Conservation (phyloP, 1,140 invertebrate genomes). For the Choristoneura fumiferana region DNA sequence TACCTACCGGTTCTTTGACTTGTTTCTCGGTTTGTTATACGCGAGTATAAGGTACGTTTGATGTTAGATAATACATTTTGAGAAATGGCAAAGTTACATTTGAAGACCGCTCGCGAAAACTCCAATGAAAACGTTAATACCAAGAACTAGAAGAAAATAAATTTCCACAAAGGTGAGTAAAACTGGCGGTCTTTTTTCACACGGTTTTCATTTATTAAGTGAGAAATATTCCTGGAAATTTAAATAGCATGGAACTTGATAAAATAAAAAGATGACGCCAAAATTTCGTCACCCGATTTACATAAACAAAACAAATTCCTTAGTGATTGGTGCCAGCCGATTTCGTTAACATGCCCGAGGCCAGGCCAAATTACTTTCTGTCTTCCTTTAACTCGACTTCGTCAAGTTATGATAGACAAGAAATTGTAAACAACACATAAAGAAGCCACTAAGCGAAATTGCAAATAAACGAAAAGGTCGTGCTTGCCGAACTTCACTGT, state of each 20-base stretch:
- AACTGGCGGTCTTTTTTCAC: too few relatives aligned
- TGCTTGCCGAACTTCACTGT: constrained; percentile 53
- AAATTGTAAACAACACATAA: constrained; percentile 38
- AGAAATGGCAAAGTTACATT: too few relatives aligned
- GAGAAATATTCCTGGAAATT: too few relatives aligned
- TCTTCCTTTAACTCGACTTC: constrained; percentile 12
- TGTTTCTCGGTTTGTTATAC: constrained; percentile 7
- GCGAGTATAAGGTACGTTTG: neutral
- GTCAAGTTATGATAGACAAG: constrained; percentile 17
- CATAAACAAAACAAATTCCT: constrained; percentile 6
- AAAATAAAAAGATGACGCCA: neutral
- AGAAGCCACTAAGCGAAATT: constrained; percentile 57
- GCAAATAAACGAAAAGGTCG: constrained; percentile 60
- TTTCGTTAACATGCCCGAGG: constrained; percentile 10
- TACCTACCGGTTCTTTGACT: constrained; percentile 4
- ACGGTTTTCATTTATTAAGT: too few relatives aligned
- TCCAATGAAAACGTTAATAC: too few relatives aligned
- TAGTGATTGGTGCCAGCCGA: constrained; percentile 8
- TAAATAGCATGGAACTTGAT: neutral
- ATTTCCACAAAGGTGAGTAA: too few relatives aligned
- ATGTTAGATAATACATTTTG: too few relatives aligned
- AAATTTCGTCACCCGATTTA: neutral
- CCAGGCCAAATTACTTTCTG: constrained; percentile 7
- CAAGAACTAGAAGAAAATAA: too few relatives aligned
- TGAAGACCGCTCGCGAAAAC: too few relatives aligned